Evolutionary conservation across 2,797 vertebrate species (phyloP), one percentile per base, ranked within the genome.

Genomic region (Lepus oiostolus): DNA sequence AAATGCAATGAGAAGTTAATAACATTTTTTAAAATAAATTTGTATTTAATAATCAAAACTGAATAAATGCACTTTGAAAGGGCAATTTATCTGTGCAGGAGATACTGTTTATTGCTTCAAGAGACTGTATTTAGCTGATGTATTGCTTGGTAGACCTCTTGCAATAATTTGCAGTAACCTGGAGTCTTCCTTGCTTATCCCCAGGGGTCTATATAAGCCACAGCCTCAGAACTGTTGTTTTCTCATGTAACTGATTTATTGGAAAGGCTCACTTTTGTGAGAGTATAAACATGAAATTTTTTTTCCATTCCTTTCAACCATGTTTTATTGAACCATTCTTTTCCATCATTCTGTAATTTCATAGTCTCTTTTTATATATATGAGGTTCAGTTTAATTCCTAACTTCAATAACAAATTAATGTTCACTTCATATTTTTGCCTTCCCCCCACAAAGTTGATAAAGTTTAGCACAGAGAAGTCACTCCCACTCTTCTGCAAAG

Each of bases 191-290:
- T 68, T 77, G 26, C 13, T 87, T 87, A 74, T 86, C 72, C 87
- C 22, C 80, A 89, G 68, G 67, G 80, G 30, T 83, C 76, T 93
- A 70, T 93, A 70, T 54, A 94, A 93, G 80, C 67, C 81, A 87
- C 58, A 91, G 67, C 21, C 76, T 67, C 84, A 17, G 54, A 93
- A 92, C 47, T 84, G 83, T 65, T 93, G 58, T 93, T 96, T 97
- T 77, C 85, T 92, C 85, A 54, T 88, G 68, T 76, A 91, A 87
- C 76, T 87, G 94, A 91, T 94, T 93, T 96, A 97, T 93, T 87
- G 84, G 58, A 93, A 96, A 91, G 68, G 47, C 63, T 93, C 84
- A 91, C 4, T 71, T 90, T 84, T 77, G 7, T 58, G 50, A 87
- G 17, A 86, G 14, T 91, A 88, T 89, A 94, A 93, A 79, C 79